These are phyloP conservation scores for Saccopteryx bilineata DNA, from an alignment of 2,113 vertebrate genomes.

Conservation along the genomic window DNA sequence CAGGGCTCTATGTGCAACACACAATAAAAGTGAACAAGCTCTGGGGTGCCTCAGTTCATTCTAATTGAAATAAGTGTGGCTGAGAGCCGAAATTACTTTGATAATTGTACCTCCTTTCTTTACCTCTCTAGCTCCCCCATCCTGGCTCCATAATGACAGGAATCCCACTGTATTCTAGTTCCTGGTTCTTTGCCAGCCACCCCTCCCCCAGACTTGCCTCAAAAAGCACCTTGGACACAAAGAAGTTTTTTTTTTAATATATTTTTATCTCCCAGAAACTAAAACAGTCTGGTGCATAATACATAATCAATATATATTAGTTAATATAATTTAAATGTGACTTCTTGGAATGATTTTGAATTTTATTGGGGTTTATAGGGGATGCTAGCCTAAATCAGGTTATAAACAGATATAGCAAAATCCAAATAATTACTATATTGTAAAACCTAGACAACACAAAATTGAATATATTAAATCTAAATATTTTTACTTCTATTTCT, in stretches of 20 bases:
- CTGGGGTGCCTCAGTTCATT: background rate
- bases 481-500: background rate
- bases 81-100: slow-evolving; percentile 42
- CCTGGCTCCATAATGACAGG: slow-evolving; percentile 43
- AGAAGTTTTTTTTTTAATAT: background rate
- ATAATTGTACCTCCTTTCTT: slow-evolving; percentile 58
- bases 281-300: slow-evolving; percentile 6
- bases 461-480: background rate
- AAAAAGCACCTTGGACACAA: background rate
- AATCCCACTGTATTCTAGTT: background rate
- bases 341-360: background rate
- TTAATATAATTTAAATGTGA: background rate
- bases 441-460: background rate
- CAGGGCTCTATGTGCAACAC: background rate
- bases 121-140: background rate
- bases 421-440: background rate
- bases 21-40: slow-evolving; percentile 52
- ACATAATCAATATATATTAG: background rate
- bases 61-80: slow-evolving; percentile 36
- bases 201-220: background rate
- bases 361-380: background rate
- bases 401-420: background rate
- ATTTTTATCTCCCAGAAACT: background rate
- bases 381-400: background rate
- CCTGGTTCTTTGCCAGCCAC: background rate